Conservation (phyloP, 1,140 invertebrate species). For the roundworm (Caenorhabditis elegans) region WBcel235 BX284606.5:15508001-15508500, state of each 20-base stretch:
- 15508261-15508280: slow-evolving; percentile 20
- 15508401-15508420: no score
- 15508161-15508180: not conserved
- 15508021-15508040: no score
- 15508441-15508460: no score
- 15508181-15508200: not conserved
- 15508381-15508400: not conserved
- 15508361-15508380: not conserved
- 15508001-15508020: no score
- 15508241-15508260: not conserved
- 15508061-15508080: no score
- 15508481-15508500: not conserved
- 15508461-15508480: not conserved
- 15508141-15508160: not conserved
- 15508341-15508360: not conserved
- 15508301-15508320: not conserved
- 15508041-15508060: no score
- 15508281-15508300: not conserved
- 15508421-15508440: not conserved
- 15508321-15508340: no score
- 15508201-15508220: slow-evolving; percentile 9
- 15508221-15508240: not conserved
- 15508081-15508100: not conserved
- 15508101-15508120: not conserved
- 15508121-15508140: not conserved